Percentiles rank a stretch among this genome's conserved stretches.
Conservation (phyloP, 53 echinoderm and acorn worm species). For the Stichopus horrens region DNA sequence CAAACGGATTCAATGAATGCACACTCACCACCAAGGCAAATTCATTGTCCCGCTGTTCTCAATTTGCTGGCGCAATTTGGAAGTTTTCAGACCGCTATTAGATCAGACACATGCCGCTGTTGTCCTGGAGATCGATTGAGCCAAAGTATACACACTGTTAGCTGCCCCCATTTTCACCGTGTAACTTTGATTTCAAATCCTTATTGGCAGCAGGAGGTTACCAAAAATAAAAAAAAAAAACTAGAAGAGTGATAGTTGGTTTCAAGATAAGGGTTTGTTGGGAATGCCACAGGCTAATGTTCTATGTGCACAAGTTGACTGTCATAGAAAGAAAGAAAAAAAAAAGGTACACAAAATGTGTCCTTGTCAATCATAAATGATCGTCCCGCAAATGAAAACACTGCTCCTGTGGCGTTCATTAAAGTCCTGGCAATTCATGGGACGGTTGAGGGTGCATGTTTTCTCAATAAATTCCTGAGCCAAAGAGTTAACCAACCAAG, state of each 20-base stretch:
- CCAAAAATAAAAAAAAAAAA: not conserved
- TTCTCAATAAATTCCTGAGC: conserved; percentile 39
- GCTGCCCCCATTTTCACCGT: not conserved
- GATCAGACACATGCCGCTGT: conserved; percentile 39
- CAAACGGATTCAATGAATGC: not conserved
- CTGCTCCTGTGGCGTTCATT: conserved; percentile 29
- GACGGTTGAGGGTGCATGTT: conserved; percentile 36
- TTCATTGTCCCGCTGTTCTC: conserved; percentile 17
- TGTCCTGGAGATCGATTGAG: not conserved
- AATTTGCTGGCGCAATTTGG: conserved; percentile 29
- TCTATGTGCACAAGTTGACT: conserved; percentile 19
- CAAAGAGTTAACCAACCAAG: conserved; percentile 37
- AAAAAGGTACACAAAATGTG: conserved; percentile 22
- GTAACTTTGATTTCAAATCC: not conserved
- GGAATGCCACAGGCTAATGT: conserved; percentile 27
- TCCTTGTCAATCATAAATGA: conserved; percentile 29
- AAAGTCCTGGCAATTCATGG: conserved; percentile 19
- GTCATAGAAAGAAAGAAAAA: not conserved
- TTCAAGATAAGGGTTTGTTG: not conserved
- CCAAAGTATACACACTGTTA: not conserved
- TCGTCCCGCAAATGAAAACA: conserved; percentile 34
- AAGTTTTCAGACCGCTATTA: conserved; percentile 18
- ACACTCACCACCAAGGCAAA: not conserved
- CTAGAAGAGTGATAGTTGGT: not conserved
- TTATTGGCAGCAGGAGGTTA: not conserved